A percentile compares a stretch with the other conserved stretches of the same genome.
These are phyloP conservation scores for Aphaenogaster floridana DNA, from an alignment of 1,140 invertebrate species.

Conservation along the genomic window DNA sequence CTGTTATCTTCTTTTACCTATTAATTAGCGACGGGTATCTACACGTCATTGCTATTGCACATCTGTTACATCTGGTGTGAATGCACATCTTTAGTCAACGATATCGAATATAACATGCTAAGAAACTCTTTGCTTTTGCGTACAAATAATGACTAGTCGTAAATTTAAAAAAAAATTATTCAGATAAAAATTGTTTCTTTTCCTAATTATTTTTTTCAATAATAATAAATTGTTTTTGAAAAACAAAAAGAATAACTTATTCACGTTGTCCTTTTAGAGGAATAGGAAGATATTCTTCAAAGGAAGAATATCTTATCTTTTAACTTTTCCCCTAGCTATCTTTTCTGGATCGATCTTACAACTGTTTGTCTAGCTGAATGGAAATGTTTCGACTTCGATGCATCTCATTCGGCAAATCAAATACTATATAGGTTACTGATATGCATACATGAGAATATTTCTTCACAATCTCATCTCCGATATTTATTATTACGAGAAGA, in stretches of 20 bases:
- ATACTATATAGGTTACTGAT: not conserved
- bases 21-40: conserved; percentile 11
- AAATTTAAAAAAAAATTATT: not conserved
- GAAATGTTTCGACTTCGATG: not conserved
- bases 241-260: not conserved
- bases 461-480: not conserved
- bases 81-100: not conserved
- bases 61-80: not conserved
- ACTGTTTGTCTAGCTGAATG: not conserved
- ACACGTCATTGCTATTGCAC: not conserved
- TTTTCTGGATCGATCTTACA: not conserved
- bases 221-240: not conserved
- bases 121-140: not conserved
- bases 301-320: not conserved
- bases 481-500: not conserved
- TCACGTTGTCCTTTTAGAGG: not conserved
- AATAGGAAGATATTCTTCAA: too few relatives aligned
- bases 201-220: not conserved
- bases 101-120: not conserved
- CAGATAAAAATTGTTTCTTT: not conserved
- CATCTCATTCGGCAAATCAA: not conserved
- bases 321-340: not conserved
- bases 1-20: not conserved
- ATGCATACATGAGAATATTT: not conserved
- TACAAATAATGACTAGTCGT: not conserved